Evolutionary conservation across 2,797 vertebrate genomes (phyloP).

Genomic region (Pangasius krempfi): DNA sequence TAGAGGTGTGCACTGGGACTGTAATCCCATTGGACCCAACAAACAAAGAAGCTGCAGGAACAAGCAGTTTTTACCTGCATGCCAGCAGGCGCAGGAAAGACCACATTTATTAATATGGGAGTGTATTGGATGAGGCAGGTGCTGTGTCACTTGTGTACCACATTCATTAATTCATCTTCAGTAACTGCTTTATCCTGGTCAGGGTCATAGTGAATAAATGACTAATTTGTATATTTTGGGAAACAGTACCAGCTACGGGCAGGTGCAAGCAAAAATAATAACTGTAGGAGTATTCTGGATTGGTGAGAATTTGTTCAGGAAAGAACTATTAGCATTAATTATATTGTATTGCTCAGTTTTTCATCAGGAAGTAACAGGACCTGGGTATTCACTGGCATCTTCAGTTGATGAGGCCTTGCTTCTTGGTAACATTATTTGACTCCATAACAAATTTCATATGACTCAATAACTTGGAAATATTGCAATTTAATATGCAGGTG

Average conservation of each 20-base stretch:
- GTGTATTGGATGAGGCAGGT: not conserved
- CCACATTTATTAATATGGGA: not conserved
- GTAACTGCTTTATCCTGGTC: not conserved
- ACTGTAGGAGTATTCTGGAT: too few relatives aligned
- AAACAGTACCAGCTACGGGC: not conserved
- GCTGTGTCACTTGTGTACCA: not conserved
- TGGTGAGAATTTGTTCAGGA: not conserved
- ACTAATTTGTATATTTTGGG: not conserved
- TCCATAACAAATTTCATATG: not conserved
- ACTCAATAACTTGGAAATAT: not conserved
- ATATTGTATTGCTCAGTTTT: not conserved
- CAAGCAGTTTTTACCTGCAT: not conserved
- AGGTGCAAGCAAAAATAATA: too few relatives aligned
- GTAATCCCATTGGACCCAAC: too few relatives aligned
- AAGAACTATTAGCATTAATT: not conserved
- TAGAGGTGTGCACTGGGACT: not conserved
- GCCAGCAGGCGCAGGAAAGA: not conserved
- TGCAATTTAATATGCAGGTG: not conserved
- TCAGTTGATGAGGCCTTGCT: not conserved
- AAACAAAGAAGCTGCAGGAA: not conserved
- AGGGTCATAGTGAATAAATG: not conserved
- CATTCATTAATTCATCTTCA: not conserved
- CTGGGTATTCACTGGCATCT: not conserved
- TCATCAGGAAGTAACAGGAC: not conserved
- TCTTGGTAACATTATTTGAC: not conserved